A percentile compares a stretch with the other conserved stretches of the same genome.
phyloP scores from a whole-genome alignment of 2,888 invertebrate genomes.

The Synanthedon formicaeformis region DNA sequence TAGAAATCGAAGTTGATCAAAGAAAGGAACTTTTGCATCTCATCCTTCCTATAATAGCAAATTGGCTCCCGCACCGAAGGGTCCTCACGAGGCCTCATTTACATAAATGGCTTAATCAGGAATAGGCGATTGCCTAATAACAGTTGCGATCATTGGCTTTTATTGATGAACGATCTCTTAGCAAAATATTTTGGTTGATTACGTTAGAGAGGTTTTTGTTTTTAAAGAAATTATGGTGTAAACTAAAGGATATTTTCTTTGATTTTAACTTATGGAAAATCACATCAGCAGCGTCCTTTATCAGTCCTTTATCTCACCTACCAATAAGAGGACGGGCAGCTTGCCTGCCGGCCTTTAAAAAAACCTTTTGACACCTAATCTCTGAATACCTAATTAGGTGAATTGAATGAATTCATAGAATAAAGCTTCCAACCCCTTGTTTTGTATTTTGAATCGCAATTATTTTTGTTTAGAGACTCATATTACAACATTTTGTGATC shows the following conservation, averaged over 20 bases:
- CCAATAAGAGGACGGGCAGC: no score
- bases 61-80: conserved; percentile 11
- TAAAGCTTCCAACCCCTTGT: no score
- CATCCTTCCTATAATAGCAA: conserved; percentile 10
- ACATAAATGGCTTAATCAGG: conserved; percentile 14
- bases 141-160: conserved; percentile 3
- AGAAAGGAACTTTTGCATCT: conserved; percentile 11
- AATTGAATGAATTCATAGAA: conserved; percentile 11
- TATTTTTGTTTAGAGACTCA: no score
- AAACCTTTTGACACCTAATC: conserved; percentile 11
- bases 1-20: not conserved
- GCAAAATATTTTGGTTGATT: not conserved
- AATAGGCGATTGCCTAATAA: conserved; percentile 5
- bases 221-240: no score
- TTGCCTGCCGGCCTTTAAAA: no score
- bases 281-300: no score
- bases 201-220: not conserved
- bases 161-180: not conserved
- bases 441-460: no score
- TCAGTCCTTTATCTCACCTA: no score
- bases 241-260: no score
- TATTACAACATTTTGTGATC: no score
- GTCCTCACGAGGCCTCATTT: conserved; percentile 11
- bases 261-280: no score
- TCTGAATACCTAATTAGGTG: conserved; percentile 12